phyloP scores from a whole-genome alignment of 2,888 invertebrate genomes.

The Xanthia icteritia region DNA sequence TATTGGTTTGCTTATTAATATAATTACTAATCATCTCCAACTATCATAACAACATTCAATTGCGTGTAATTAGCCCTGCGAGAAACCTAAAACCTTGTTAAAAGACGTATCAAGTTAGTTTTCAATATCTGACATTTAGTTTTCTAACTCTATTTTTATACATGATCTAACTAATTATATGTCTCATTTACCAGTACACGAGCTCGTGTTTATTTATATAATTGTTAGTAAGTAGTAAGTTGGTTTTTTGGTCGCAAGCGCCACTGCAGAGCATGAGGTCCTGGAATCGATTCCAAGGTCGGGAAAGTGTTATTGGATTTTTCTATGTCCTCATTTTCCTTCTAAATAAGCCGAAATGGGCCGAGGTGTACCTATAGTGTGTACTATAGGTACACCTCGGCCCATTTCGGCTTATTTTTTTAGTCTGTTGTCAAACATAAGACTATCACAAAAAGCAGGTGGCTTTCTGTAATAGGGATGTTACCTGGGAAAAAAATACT shows the following conservation, averaged over 20 bases:
- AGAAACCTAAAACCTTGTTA: constrained; percentile 18
- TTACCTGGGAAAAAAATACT: too few relatives aligned
- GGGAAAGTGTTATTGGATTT: background rate
- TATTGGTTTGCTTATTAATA: constrained; percentile 10
- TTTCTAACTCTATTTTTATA: background rate
- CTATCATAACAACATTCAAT: constrained; percentile 31
- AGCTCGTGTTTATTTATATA: background rate
- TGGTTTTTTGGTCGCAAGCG: too few relatives aligned
- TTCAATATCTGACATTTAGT: background rate
- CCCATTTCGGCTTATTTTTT: background rate
- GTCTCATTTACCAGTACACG: background rate
- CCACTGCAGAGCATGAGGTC: background rate
- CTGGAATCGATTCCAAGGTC: background rate
- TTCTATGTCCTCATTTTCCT: too few relatives aligned
- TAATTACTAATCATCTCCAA: constrained; percentile 23
- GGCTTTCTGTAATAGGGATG: too few relatives aligned
- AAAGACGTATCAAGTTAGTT: too few relatives aligned
- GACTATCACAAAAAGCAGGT: background rate
- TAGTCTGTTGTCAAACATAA: too few relatives aligned
- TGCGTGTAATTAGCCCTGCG: constrained; percentile 27
- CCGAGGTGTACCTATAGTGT: too few relatives aligned
- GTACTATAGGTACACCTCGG: background rate
- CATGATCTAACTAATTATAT: background rate
- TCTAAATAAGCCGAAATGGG: too few relatives aligned
- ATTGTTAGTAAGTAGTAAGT: background rate